phyloP scores from a whole-genome alignment of 2,888 invertebrate species.

The Conomelus anceps region DNA sequence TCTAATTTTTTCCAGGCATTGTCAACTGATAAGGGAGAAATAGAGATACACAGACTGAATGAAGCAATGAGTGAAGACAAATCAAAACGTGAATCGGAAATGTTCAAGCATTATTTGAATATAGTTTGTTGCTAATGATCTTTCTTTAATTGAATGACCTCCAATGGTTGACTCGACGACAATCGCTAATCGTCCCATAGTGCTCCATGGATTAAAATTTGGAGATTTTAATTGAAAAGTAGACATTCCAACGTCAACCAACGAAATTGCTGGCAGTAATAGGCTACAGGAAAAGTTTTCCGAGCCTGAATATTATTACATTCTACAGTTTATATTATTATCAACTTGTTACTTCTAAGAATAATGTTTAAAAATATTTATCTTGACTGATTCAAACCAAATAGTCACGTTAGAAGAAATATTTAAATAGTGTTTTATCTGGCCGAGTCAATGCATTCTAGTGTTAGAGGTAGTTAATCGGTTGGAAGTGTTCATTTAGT shows the following conservation, averaged over 20 bases:
- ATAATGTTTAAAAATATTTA: too few relatives aligned
- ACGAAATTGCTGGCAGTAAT: too few relatives aligned
- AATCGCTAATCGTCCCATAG: too few relatives aligned
- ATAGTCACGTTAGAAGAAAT: not conserved
- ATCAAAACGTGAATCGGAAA: not conserved
- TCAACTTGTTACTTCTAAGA: too few relatives aligned
- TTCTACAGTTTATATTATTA: too few relatives aligned
- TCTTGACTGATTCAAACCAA: not conserved
- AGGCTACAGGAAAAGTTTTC: too few relatives aligned
- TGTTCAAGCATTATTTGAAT: not conserved
- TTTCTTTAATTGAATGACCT: not conserved
- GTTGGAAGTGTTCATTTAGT: not conserved
- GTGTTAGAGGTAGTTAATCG: not conserved
- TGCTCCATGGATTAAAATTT: too few relatives aligned
- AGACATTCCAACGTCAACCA: too few relatives aligned
- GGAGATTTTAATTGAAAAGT: too few relatives aligned
- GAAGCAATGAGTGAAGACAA: conserved; percentile 1
- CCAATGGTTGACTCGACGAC: too few relatives aligned
- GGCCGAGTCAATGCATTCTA: not conserved
- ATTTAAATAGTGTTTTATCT: not conserved
- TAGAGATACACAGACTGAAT: conserved; percentile 16
- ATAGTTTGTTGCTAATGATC: not conserved
- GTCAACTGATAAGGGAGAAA: conserved; percentile 9
- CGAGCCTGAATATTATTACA: too few relatives aligned
- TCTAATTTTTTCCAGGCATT: conserved; percentile 11